phyloP scores from a whole-genome alignment of 2,888 invertebrate species.

The Oscheius sp. region DNA sequence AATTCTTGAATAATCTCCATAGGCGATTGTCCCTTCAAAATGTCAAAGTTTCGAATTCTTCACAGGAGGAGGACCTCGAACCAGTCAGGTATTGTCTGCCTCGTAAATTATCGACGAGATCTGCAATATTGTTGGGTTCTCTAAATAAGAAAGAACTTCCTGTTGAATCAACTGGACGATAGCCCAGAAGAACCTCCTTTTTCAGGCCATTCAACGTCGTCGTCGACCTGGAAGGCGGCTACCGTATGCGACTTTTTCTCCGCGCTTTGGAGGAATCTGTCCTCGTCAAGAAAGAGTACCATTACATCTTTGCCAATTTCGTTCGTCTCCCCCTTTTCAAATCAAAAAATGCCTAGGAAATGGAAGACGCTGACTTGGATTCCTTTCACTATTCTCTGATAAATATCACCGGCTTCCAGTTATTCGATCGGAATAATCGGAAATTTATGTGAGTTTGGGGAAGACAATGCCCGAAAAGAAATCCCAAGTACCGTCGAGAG shows the following conservation, averaged over 20 bases:
- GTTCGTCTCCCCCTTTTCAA: slow-evolving; percentile 37
- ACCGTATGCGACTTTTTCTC: slow-evolving; percentile 52
- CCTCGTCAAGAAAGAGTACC: slow-evolving; percentile 58
- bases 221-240: slow-evolving; percentile 60
- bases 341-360: slow-evolving; percentile 42
- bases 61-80: slow-evolving; percentile 44
- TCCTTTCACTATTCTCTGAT: slow-evolving; percentile 59
- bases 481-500: too few relatives aligned
- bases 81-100: too few relatives aligned
- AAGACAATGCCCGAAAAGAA: too few relatives aligned
- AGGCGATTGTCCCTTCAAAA: slow-evolving; percentile 46
- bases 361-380: slow-evolving; percentile 56
- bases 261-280: slow-evolving; percentile 59
- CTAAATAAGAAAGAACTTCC: not conserved
- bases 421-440: slow-evolving; percentile 54
- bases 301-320: slow-evolving; percentile 64
- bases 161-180: not conserved
- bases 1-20: slow-evolving; percentile 58
- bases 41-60: slow-evolving; percentile 40
- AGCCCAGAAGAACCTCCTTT: too few relatives aligned
- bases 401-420: slow-evolving; percentile 59
- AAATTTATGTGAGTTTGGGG: slow-evolving; percentile 48
- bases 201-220: slow-evolving; percentile 57
- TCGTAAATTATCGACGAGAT: too few relatives aligned
- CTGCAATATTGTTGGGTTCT: too few relatives aligned